phyloP scores from a whole-genome alignment of 2,888 invertebrate species.

The Copidosoma aretas region DNA sequence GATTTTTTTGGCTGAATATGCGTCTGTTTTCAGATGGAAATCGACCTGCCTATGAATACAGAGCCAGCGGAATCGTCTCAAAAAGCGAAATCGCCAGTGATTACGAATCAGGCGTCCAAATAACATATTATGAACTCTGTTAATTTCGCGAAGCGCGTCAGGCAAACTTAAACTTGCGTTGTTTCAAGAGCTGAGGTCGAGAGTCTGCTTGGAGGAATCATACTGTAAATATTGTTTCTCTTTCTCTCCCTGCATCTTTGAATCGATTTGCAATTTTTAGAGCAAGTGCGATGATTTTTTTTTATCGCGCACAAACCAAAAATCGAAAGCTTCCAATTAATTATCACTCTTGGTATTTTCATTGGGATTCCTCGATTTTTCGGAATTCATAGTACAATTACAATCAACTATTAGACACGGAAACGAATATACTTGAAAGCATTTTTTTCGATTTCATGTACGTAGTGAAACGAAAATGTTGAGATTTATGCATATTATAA shows the following conservation, averaged over 20 bases:
- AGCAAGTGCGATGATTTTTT: not conserved
- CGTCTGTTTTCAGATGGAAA: conserved; percentile 54
- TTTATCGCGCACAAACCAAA: conserved; percentile 8
- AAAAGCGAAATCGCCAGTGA: conserved; percentile 53
- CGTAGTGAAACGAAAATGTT: conserved; percentile 15
- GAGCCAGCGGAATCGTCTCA: conserved; percentile 59
- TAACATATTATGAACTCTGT: conserved; percentile 57
- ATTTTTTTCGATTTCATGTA: conserved; percentile 18
- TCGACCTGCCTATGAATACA: conserved; percentile 54
- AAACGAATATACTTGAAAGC: conserved; percentile 20
- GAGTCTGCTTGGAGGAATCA: conserved; percentile 13
- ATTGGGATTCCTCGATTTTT: conserved; percentile 1
- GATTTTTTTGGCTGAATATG: not conserved
- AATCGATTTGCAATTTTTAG: not conserved
- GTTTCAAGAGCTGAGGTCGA: conserved; percentile 15
- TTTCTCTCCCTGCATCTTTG: not conserved
- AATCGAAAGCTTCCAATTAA: conserved; percentile 24
- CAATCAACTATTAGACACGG: conserved; percentile 18
- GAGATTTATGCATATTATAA: conserved; percentile 27
- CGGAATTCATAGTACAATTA: conserved; percentile 14
- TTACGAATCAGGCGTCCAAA: conserved; percentile 53
- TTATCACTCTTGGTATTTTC: conserved; percentile 21
- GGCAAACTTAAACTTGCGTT: conserved; percentile 26
- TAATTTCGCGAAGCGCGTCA: conserved; percentile 40
- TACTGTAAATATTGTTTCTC: not conserved